A percentile compares a stretch with the other conserved stretches of the same genome.
These are phyloP conservation scores for Aelia acuminata DNA, from an alignment of 2,888 invertebrate genomes.

Conservation along the genomic window DNA sequence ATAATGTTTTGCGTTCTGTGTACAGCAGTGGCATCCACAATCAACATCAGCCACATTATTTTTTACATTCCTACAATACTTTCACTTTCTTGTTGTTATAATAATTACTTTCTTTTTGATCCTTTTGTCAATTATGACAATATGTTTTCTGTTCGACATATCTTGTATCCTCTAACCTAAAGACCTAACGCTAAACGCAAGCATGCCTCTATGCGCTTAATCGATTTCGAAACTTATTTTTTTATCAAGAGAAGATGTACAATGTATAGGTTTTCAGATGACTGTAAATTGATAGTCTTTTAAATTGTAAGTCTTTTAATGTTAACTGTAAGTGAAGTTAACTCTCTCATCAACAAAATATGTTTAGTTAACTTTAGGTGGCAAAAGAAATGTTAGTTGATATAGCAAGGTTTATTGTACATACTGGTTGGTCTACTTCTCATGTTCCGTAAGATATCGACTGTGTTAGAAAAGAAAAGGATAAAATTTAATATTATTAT, in stretches of 20 bases:
- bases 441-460: constrained; percentile 51
- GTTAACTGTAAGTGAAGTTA: constrained; percentile 44
- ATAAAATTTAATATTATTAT: constrained; percentile 36
- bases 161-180: not conserved
- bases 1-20: constrained; percentile 58
- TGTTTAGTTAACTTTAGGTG: constrained; percentile 37
- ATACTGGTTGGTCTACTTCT: constrained; percentile 43
- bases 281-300: constrained; percentile 55
- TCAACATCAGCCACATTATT: constrained; percentile 9
- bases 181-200: constrained; percentile 54
- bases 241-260: constrained; percentile 55
- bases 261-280: constrained; percentile 57
- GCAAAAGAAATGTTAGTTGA: not conserved
- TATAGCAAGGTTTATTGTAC: not conserved
- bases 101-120: not conserved
- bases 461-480: constrained; percentile 53
- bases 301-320: constrained; percentile 38
- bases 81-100: not conserved
- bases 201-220: constrained; percentile 58
- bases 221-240: constrained; percentile 58
- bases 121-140: not conserved
- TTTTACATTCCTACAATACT: constrained; percentile 29
- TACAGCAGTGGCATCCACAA: constrained; percentile 2
- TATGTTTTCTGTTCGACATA: not conserved
- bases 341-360: constrained; percentile 38